phyloP scores from a whole-genome alignment of 2,888 invertebrate species.

The Ectemnius lituratus region DNA sequence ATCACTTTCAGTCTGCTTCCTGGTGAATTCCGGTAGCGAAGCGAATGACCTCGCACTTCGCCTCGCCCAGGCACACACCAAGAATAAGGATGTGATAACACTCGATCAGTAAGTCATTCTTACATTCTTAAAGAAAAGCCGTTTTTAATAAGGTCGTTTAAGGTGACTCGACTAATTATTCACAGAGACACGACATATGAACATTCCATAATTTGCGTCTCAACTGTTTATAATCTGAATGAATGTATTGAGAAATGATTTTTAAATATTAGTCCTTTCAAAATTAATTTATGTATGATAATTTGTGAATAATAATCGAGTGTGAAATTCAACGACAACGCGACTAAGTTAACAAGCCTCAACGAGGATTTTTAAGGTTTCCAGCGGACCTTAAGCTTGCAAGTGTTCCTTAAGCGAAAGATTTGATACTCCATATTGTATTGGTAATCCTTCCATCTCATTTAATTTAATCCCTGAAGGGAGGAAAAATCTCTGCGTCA shows the following conservation, averaged over 20 bases:
- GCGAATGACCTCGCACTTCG: constrained; percentile 98
- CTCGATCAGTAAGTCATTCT: constrained; percentile 93
- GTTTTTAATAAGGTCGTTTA: no score
- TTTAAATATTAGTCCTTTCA: no score
- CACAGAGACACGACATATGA: background rate
- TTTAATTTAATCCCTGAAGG: no score
- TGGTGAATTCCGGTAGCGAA: constrained; percentile 99
- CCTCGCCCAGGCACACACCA: constrained; percentile 92
- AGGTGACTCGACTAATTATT: no score
- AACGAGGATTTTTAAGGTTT: background rate
- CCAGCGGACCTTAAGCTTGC: background rate
- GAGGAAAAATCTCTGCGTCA: no score
- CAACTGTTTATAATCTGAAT: no score
- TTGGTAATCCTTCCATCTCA: background rate
- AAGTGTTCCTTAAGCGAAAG: background rate
- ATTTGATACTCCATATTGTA: background rate
- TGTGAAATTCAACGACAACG: no score
- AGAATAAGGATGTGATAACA: constrained; percentile 92
- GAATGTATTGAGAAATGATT: no score
- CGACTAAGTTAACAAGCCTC: no score
- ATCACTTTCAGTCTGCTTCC: constrained; percentile 93
- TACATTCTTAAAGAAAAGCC: background rate
- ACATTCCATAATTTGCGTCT: background rate
- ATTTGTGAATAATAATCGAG: no score
- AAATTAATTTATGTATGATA: no score